Evolutionary conservation across 2,113 vertebrate genomes (phyloP), one percentile per base, ranked within the genome.

Genomic region (Cryptotis parvus): DNA sequence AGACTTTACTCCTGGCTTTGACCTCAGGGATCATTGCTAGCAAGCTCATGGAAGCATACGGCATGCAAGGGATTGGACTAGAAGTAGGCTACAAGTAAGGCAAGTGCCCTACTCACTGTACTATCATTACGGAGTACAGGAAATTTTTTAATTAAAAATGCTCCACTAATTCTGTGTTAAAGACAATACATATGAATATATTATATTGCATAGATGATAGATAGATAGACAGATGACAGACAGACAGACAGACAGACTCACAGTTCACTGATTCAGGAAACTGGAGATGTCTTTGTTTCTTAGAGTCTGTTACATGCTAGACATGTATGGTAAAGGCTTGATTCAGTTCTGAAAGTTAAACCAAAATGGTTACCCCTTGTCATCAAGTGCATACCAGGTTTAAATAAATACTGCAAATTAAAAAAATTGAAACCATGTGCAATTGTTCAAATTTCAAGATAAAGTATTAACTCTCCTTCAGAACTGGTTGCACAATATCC

Each of bases 111-210:
- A 61, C 8, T 15, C 58, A 20, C 33, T 79, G 20, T 65, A 93
- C 22, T 86, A 49, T 92, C 63, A 75, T 81, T 15, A 79, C 49
- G 14, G 45, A 2, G 27, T 78, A 49, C 70, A 84, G 41, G 75
- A 63, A 39, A 27, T 24, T 75, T 58, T 61, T 68, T 49, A 49
- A 45, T 45, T 78, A 14, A 33, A 91, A 88, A 90, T 83, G 27
- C 84, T 66, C 58, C 78, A 79, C 9, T 35, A 1, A 24, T 52
- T 84, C 31, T 35, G 33, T 52, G 27, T 73, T 82, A 52, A 93
- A 78, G 72, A 72, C 84, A 43, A 70, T 87, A 84, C 87, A 35
- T 81, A 22, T 95, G n/a, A 87, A 85, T 76, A 87, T 72, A 90
- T n/a, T n/a, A n/a, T n/a, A n/a, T n/a, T n/a, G n/a, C n/a, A n/a